phyloP scores from a whole-genome alignment of 2,888 invertebrate genomes.

The Lithosia quadra region DNA sequence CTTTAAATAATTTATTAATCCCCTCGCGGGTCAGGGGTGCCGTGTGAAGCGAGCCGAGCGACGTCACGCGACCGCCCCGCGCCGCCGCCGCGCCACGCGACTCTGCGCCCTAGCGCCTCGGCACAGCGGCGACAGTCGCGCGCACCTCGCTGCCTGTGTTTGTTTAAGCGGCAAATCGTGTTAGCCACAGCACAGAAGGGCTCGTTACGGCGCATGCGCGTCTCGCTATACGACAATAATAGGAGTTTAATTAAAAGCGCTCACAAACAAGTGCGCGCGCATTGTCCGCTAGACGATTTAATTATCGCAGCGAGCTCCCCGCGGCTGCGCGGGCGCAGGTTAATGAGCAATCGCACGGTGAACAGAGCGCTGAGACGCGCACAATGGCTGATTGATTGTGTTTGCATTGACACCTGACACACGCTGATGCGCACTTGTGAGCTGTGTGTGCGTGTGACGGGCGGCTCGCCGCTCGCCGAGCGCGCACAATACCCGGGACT shows the following conservation, averaged over 20 bases:
- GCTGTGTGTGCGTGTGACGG: no score
- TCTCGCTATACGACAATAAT: constrained; percentile 49
- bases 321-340: constrained; percentile 29
- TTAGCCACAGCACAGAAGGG: constrained; percentile 44
- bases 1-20: constrained; percentile 50
- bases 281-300: constrained; percentile 47
- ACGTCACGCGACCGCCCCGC: constrained; percentile 21
- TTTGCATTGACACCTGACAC: constrained; percentile 35
- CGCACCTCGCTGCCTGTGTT: constrained; percentile 32
- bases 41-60: constrained; percentile 56
- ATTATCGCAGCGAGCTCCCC: constrained; percentile 32
- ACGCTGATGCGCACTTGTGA: constrained; percentile 7
- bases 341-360: constrained; percentile 46
- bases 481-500: not conserved
- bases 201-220: constrained; percentile 42
- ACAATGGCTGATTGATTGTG: constrained; percentile 51
- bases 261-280: constrained; percentile 37
- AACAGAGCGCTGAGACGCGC: constrained; percentile 37
- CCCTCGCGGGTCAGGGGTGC: constrained; percentile 49
- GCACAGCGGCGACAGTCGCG: not conserved
- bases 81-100: not conserved
- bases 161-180: constrained; percentile 54
- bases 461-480: not conserved
- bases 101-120: not conserved
- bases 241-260: constrained; percentile 59